Percentiles rank a stretch among this genome's conserved stretches.
Evolutionary conservation across 2,888 invertebrate genomes (phyloP).

Genomic region (Folsomia manolachei): DNA sequence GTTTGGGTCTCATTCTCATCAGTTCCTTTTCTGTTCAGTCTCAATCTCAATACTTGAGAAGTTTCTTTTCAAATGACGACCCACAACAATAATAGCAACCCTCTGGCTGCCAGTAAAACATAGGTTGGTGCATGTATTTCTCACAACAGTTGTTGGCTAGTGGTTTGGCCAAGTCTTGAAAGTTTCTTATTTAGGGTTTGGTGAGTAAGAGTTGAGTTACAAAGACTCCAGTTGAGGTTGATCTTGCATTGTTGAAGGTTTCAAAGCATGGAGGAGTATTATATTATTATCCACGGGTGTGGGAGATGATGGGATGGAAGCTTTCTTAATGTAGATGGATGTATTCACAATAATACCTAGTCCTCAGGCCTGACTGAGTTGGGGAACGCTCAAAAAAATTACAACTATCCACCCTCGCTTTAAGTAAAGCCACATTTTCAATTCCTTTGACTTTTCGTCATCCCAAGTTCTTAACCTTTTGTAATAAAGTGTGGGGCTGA

Average conservation of each 20-base stretch:
- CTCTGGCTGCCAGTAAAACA: not conserved
- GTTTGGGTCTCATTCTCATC: not conserved
- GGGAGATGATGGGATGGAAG: too few species aligned
- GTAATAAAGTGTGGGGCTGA: too few species aligned
- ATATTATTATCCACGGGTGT: too few species aligned
- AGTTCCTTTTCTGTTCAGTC: too few species aligned
- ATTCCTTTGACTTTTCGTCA: not conserved
- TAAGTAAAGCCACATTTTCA: not conserved
- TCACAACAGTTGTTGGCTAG: not conserved
- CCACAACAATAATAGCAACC: not conserved
- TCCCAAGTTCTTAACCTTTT: not conserved
- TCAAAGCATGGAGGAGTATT: not conserved
- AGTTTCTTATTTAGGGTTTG: too few species aligned
- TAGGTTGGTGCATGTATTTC: not conserved
- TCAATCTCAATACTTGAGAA: constrained; percentile 2
- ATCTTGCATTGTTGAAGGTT: not conserved
- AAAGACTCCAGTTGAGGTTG: not conserved
- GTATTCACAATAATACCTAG: not conserved
- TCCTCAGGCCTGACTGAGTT: too few species aligned
- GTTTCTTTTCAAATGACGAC: not conserved
- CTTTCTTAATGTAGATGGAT: not conserved
- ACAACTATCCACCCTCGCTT: not conserved
- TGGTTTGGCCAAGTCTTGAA: not conserved
- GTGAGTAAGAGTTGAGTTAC: not conserved
- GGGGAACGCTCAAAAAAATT: not conserved